Conservation (phyloP, 2,888 invertebrate genomes). For the Dugesia japonica region DNA sequence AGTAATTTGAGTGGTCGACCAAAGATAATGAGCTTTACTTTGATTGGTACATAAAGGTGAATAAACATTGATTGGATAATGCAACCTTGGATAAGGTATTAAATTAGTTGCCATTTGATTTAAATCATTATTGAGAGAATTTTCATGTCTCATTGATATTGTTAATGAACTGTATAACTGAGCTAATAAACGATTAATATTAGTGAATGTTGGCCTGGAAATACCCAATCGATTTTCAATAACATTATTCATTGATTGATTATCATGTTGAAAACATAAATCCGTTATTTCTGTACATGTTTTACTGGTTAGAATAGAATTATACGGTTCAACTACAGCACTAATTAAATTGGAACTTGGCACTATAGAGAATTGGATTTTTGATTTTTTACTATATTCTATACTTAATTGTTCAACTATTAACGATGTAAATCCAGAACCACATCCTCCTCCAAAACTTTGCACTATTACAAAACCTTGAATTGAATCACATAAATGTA, state of each 20-base stretch:
- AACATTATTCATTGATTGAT: constrained; percentile 34
- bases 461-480: constrained; percentile 72
- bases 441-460: constrained; percentile 72
- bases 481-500: constrained; percentile 63
- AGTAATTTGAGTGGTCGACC: background rate
- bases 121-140: constrained; percentile 31
- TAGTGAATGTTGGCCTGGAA: background rate
- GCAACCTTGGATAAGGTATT: constrained; percentile 67
- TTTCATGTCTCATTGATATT: constrained; percentile 31
- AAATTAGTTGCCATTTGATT: constrained; percentile 32
- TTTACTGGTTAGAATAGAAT: constrained; percentile 32
- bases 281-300: constrained; percentile 33
- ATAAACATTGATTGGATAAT: constrained; percentile 66
- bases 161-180: constrained; percentile 33
- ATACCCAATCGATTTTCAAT: constrained; percentile 25
- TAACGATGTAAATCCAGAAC: constrained; percentile 71
- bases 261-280: constrained; percentile 35
- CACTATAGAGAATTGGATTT: constrained; percentile 70
- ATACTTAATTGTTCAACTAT: constrained; percentile 68
- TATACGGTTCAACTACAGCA: constrained; percentile 35
- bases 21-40: constrained; percentile 62
- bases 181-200: constrained; percentile 30
- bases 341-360: constrained; percentile 57
- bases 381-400: constrained; percentile 71
- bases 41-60: constrained; percentile 76